A percentile compares a stretch with the other conserved stretches of the same genome.
phyloP scores from a whole-genome alignment of 2,797 vertebrate species.

The Enoplosus armatus region DNA sequence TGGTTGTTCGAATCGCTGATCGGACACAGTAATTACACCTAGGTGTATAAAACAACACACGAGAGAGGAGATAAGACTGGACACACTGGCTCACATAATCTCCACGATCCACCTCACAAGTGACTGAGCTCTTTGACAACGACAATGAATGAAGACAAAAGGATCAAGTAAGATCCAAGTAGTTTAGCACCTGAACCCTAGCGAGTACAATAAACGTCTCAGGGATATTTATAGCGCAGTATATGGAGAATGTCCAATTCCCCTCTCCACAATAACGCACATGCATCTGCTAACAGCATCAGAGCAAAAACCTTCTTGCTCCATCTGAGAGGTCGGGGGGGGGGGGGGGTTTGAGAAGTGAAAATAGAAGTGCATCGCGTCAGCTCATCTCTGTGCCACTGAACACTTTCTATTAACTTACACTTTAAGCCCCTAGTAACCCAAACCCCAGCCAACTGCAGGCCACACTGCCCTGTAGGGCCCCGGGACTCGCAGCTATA shows the following conservation, averaged over 20 bases:
- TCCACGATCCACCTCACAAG: conserved; percentile 32
- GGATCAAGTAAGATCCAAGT: conserved; percentile 87
- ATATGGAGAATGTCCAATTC: conserved; percentile 95
- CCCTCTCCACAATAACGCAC: conserved; percentile 89
- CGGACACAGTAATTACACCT: too few species aligned
- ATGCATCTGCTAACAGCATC: conserved; percentile 96
- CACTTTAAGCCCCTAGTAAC: conserved; percentile 77
- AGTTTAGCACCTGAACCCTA: conserved; percentile 97
- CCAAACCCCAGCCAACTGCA: conserved; percentile 67
- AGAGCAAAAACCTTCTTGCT: conserved; percentile 72
- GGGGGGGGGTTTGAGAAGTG: conserved; percentile 76
- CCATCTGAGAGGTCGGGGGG: conserved; percentile 24
- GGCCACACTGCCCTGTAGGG: conserved; percentile 36
- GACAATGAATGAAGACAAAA: conserved; percentile 70
- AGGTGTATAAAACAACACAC: too few species aligned
- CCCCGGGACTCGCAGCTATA: conserved; percentile 37
- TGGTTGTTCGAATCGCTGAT: too few species aligned
- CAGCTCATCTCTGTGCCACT: conserved; percentile 73
- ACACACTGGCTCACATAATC: conserved; percentile 21
- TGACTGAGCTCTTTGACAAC: conserved; percentile 45
- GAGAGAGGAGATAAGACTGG: too few species aligned
- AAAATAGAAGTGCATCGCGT: conserved; percentile 84
- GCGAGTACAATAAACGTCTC: conserved; percentile 96
- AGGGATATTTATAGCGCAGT: conserved; percentile 94
- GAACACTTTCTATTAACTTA: conserved; percentile 81